Evolutionary conservation across 1,140 invertebrate species (phyloP).

Genomic region (Halesus radiatus): DNA sequence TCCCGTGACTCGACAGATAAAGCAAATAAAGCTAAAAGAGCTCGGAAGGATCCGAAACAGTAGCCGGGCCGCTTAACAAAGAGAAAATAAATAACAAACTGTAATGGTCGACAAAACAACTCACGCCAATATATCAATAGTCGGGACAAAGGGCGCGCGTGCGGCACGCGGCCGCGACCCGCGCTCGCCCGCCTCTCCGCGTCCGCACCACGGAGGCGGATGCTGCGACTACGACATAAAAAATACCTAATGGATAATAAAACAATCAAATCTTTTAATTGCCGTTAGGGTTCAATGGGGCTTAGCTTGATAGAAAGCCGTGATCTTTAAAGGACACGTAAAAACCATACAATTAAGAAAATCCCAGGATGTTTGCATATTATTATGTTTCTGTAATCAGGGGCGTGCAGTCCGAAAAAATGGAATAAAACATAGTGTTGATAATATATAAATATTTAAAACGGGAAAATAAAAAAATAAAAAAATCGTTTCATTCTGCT

Average conservation of each 20-base stretch:
- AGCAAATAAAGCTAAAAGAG: conserved; percentile 45
- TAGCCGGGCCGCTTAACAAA: conserved; percentile 48
- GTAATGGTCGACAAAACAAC: conserved; percentile 53
- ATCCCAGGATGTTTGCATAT: too few relatives aligned
- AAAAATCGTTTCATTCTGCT: too few relatives aligned
- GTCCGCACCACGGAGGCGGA: background rate
- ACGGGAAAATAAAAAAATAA: too few relatives aligned
- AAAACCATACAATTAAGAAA: too few relatives aligned
- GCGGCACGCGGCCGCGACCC: conserved; percentile 45
- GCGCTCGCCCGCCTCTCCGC: background rate
- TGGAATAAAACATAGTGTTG: too few relatives aligned
- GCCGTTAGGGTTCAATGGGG: background rate
- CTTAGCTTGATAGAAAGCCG: too few relatives aligned
- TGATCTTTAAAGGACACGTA: too few relatives aligned
- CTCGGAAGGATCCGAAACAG: conserved; percentile 43
- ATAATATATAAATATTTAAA: too few relatives aligned
- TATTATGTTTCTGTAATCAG: too few relatives aligned
- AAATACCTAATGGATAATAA: conserved; percentile 17
- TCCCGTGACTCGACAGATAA: conserved; percentile 50
- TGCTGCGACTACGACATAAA: background rate
- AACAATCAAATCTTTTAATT: conserved; percentile 24
- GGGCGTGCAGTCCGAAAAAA: too few relatives aligned
- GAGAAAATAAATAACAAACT: conserved; percentile 56
- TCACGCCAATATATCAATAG: conserved; percentile 53
- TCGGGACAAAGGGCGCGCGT: conserved; percentile 38